Evolutionary conservation across 2,113 vertebrate species (phyloP).

Genomic region (Rhinopomastus cyanomelas): DNA sequence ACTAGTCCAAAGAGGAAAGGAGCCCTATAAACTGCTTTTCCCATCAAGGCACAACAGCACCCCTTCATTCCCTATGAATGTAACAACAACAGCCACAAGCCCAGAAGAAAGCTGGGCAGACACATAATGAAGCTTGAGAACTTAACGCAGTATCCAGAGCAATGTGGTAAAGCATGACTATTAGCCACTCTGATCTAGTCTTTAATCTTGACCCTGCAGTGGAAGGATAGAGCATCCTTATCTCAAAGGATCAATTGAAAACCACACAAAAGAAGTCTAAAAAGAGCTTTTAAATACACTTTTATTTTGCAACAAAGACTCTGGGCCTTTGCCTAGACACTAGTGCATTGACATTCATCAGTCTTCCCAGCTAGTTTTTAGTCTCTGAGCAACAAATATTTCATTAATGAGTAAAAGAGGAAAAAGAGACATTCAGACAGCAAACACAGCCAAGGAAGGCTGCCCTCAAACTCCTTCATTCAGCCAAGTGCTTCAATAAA

Average conservation of each 20-base stretch:
- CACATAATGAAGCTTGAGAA: background rate
- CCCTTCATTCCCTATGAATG: background rate
- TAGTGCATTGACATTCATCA: background rate
- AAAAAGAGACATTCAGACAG: background rate
- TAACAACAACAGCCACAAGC: background rate
- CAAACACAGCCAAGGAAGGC: background rate
- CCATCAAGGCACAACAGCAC: fast-evolving
- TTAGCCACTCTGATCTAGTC: background rate
- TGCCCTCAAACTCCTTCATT: background rate
- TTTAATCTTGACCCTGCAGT: background rate
- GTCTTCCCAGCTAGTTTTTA: background rate
- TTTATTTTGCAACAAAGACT: background rate
- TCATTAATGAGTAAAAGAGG: background rate
- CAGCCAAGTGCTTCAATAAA: background rate
- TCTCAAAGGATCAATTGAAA: background rate
- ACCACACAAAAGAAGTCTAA: background rate
- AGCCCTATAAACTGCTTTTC: background rate
- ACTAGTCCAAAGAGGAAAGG: background rate
- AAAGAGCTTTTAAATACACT: background rate
- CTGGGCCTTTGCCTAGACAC: background rate
- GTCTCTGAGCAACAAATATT: slow-evolving; percentile 22
- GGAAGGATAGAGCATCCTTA: background rate
- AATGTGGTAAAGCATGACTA: background rate
- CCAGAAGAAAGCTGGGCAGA: background rate
- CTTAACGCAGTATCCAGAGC: background rate